These are phyloP conservation scores for Eupithecia vulgata DNA, from an alignment of 2,888 invertebrate species.

Conservation along the genomic window DNA sequence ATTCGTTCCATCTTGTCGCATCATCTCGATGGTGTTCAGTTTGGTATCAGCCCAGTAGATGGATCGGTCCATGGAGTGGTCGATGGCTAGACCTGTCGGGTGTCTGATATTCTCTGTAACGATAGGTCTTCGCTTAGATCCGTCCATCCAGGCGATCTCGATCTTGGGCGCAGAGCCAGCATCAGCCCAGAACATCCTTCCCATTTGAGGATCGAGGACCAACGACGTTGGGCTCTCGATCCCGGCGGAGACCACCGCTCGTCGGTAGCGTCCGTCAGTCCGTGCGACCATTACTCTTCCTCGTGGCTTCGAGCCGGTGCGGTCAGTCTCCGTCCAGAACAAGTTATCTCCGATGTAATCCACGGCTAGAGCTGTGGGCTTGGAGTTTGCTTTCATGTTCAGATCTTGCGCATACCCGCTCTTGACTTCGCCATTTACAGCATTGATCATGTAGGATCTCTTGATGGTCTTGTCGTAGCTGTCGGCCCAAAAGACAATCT, in stretches of 20 bases:
- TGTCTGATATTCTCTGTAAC: constrained; percentile 92
- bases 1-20: constrained; percentile 91
- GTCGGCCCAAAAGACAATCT: constrained; percentile 98
- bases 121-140: constrained; percentile 92
- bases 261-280: constrained; percentile 94
- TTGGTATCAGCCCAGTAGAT: constrained; percentile 99
- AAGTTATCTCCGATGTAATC: constrained; percentile 97
- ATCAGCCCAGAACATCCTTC: constrained; percentile 97
- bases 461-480: constrained; percentile 95
- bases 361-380: constrained; percentile 94
- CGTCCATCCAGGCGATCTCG: constrained; percentile 98
- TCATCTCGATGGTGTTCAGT: constrained; percentile 93
- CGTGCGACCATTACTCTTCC: constrained; percentile 94
- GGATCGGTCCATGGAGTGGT: constrained; percentile 94
- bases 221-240: constrained; percentile 95
- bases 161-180: constrained; percentile 96
- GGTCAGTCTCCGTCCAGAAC: constrained; percentile 95
- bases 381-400: constrained; percentile 91
- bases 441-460: constrained; percentile 94
- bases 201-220: constrained; percentile 93
- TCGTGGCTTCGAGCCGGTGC: constrained; percentile 88
- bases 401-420: constrained; percentile 94
- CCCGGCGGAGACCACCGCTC: constrained; percentile 90
- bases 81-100: constrained; percentile 95
- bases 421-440: constrained; percentile 89